Evolutionary conservation across 2,888 invertebrate genomes (phyloP).

Genomic region (Resseliella maxima): DNA sequence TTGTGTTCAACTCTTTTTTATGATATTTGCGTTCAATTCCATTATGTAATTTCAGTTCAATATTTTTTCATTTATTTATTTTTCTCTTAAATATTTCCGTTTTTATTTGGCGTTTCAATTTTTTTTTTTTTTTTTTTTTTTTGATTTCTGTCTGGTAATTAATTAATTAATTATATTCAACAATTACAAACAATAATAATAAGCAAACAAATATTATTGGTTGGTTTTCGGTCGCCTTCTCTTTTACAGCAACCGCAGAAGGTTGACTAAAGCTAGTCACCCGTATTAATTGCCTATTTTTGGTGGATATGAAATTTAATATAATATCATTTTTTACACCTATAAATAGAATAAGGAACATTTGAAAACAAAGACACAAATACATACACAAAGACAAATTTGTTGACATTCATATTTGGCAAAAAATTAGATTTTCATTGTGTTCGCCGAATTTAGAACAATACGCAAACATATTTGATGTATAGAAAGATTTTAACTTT

Average conservation of each 20-base stretch:
- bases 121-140: constrained; percentile 61
- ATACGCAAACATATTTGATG: too few relatives aligned
- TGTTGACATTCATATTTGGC: too few relatives aligned
- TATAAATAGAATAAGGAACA: neutral
- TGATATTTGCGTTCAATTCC: too few relatives aligned
- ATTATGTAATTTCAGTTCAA: neutral
- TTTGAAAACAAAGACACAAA: too few relatives aligned
- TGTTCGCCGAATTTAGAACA: too few relatives aligned
- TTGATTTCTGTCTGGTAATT: neutral
- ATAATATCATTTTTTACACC: neutral
- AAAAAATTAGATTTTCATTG: too few relatives aligned
- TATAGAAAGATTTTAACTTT: too few relatives aligned
- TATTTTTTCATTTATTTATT: constrained; percentile 35
- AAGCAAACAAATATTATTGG: constrained; percentile 62
- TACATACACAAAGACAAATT: too few relatives aligned
- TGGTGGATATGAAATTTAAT: constrained; percentile 25
- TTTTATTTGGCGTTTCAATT: constrained; percentile 58
- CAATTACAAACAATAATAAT: constrained; percentile 55
- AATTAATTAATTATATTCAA: constrained; percentile 56
- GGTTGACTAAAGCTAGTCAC: constrained; percentile 69
- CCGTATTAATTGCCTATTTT: constrained; percentile 50
- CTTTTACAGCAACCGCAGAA: constrained; percentile 86
- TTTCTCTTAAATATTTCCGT: neutral
- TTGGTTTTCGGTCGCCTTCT: constrained; percentile 79
- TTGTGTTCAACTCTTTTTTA: neutral